phyloP scores from a whole-genome alignment of 2,113 vertebrate genomes.

The Cariama cristata region DNA sequence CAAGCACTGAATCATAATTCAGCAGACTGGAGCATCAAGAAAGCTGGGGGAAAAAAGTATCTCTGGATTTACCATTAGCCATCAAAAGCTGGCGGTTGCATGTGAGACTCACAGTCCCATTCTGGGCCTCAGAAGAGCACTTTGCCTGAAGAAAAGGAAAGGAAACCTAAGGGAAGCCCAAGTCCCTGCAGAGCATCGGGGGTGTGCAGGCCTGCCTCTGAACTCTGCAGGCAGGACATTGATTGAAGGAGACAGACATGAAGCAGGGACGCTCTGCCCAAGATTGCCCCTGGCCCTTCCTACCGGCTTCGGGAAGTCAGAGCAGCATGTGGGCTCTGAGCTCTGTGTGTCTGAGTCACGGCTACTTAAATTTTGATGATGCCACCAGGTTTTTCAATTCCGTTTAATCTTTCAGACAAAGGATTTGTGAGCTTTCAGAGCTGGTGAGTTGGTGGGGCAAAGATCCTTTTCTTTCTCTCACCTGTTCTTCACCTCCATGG shows the following conservation, averaged over 20 bases:
- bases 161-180: background rate
- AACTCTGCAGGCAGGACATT: accelerated
- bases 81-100: background rate
- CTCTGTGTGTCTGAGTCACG: background rate
- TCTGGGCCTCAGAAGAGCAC: background rate
- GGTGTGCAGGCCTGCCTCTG: background rate
- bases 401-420: background rate
- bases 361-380: background rate
- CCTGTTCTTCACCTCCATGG: background rate
- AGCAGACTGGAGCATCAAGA: background rate
- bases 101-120: background rate
- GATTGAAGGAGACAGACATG: background rate
- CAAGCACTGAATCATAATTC: background rate
- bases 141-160: background rate
- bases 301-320: accelerated
- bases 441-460: background rate
- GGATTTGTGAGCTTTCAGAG: background rate
- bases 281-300: background rate
- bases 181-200: background rate
- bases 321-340: background rate
- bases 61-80: background rate
- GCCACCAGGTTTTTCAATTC: background rate
- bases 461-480: background rate
- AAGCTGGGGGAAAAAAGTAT: background rate
- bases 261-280: background rate